Evolutionary conservation across 2,113 vertebrate species (phyloP).

Genomic region (Ailuropoda melanoleuca): DNA sequence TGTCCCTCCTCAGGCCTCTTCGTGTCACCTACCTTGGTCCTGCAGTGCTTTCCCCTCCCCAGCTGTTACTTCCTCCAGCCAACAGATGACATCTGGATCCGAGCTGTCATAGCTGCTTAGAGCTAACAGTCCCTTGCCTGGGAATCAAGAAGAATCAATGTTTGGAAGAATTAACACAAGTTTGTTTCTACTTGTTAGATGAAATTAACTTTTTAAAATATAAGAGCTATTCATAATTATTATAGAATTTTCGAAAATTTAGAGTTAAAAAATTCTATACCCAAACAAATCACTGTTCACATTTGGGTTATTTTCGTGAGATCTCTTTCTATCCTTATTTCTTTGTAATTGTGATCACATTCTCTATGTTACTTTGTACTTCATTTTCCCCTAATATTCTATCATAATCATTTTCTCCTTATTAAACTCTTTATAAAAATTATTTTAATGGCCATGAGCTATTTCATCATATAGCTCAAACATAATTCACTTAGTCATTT

Average conservation of each 20-base stretch:
- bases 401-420: not conserved
- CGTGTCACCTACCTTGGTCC: not conserved
- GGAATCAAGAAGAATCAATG: not conserved
- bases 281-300: not conserved
- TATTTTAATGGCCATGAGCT: not conserved
- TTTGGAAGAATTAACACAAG: not conserved
- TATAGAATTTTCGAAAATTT: not conserved
- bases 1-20: not conserved
- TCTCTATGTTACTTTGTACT: slow-evolving; percentile 5
- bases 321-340: not conserved
- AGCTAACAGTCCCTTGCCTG: not conserved
- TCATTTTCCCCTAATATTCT: slow-evolving; percentile 9
- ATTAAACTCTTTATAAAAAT: slow-evolving; percentile 11
- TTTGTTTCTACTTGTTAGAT: not conserved
- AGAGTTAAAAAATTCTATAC: not conserved
- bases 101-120: not conserved
- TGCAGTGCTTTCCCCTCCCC: not conserved
- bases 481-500: slow-evolving; percentile 8
- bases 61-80: not conserved
- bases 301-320: not conserved
- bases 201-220: not conserved
- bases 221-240: not conserved
- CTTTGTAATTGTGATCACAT: slow-evolving; percentile 2
- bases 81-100: not conserved
- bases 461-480: not conserved